Conservation (phyloP, 2,113 vertebrate genomes). For the Albula glossodonta region DNA sequence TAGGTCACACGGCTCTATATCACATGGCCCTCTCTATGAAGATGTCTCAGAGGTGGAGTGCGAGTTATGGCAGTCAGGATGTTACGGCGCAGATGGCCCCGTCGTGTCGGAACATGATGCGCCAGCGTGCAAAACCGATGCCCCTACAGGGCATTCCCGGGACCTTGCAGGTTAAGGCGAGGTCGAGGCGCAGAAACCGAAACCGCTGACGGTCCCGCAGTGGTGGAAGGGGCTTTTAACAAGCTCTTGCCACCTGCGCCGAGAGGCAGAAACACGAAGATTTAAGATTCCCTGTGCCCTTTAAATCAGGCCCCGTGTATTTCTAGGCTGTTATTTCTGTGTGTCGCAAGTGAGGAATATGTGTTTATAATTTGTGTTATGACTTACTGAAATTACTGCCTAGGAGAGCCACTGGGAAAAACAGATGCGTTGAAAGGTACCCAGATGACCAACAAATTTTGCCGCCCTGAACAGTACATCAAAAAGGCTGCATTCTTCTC, state of each 20-base stretch:
- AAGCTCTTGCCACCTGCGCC: conserved; percentile 51
- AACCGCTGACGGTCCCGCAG: conserved; percentile 37
- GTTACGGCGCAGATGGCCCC: conserved; percentile 22
- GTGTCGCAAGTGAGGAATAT: conserved; percentile 67
- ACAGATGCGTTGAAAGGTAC: conserved; percentile 68
- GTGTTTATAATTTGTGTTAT: conserved; percentile 78
- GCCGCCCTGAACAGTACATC: conserved; percentile 8
- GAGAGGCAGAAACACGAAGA: conserved; percentile 54
- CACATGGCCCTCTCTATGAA: conserved; percentile 28
- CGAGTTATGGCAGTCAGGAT: conserved; percentile 10
- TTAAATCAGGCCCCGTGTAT: conserved; percentile 65
- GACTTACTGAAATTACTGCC: conserved; percentile 72
- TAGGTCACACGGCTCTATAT: conserved; percentile 37
- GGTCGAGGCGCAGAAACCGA: conserved; percentile 49
- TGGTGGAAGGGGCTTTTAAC: conserved; percentile 40
- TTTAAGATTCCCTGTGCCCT: conserved; percentile 62
- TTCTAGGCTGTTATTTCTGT: conserved; percentile 69
- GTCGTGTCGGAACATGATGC: background rate
- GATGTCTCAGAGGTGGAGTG: conserved; percentile 41
- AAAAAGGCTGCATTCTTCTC: conserved; percentile 34
- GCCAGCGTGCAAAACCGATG: conserved; percentile 30
- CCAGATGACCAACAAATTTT: conserved; percentile 67
- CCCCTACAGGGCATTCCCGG: conserved; percentile 29
- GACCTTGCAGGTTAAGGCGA: conserved; percentile 50
- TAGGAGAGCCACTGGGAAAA: conserved; percentile 54